A percentile compares a stretch with the other conserved stretches of the same genome.
phyloP scores from a whole-genome alignment of 2,888 invertebrate genomes.

The Pristionchus maxplancki region DNA sequence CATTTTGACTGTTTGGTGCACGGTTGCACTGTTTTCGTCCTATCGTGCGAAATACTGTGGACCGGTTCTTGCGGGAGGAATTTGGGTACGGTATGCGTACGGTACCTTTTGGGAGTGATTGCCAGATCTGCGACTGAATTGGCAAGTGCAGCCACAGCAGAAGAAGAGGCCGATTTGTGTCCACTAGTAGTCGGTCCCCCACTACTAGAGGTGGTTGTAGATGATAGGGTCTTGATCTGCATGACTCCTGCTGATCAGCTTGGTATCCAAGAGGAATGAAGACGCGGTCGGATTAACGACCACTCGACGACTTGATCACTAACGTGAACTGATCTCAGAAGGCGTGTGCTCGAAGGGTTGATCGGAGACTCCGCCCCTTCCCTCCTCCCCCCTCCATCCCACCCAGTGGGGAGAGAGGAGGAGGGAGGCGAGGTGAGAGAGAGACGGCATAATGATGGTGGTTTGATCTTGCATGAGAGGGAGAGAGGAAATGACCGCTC shows the following conservation, averaged over 20 bases:
- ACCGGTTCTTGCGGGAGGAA: not conserved
- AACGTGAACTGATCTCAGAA: conserved; percentile 19
- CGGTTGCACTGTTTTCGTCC: not conserved
- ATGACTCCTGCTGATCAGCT: conserved; percentile 27
- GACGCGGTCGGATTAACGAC: not conserved
- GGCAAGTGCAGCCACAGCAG: not conserved
- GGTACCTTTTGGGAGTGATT: conserved; percentile 6
- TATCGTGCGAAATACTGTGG: not conserved
- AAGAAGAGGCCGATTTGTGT: not conserved
- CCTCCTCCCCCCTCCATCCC: not conserved
- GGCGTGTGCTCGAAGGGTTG: not conserved
- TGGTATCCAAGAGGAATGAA: conserved; percentile 19
- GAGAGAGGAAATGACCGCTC: conserved; percentile 7
- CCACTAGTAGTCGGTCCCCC: conserved; percentile 2
- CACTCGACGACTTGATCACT: not conserved
- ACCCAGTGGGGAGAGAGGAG: not conserved
- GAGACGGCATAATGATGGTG: not conserved
- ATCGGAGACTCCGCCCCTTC: conserved; percentile 42
- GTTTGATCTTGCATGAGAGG: not conserved
- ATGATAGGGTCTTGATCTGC: conserved; percentile 38
- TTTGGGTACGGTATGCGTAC: not conserved
- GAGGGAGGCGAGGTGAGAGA: not conserved
- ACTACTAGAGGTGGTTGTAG: conserved; percentile 40
- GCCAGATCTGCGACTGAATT: conserved; percentile 16
- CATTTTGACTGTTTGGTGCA: not conserved